Percentiles rank a stretch among this genome's conserved stretches.
phyloP scores from a whole-genome alignment of 2,888 invertebrate species.

The Philereme vetulata region DNA sequence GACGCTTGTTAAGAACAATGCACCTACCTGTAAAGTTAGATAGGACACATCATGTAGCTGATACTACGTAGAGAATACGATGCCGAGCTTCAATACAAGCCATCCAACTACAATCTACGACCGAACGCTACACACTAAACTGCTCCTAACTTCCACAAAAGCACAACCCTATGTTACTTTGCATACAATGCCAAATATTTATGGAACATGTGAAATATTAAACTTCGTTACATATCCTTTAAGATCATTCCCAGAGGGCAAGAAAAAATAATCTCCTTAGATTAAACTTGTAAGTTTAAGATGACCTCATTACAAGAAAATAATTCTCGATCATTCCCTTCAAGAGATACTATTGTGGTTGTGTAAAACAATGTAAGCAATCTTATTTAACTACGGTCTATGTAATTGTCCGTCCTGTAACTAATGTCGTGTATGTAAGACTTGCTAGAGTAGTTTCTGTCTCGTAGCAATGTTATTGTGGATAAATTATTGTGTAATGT shows the following conservation, averaged over 20 bases:
- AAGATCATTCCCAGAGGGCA: constrained; percentile 1
- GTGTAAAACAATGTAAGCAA: constrained; percentile 27
- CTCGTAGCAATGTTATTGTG: constrained; percentile 18
- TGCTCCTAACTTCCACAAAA: constrained; percentile 32
- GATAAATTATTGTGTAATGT: constrained; percentile 31
- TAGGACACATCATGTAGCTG: constrained; percentile 25
- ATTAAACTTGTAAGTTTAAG: constrained; percentile 23
- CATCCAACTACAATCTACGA: constrained; percentile 50
- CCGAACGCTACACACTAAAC: constrained; percentile 44
- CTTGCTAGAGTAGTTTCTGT: constrained; percentile 18
- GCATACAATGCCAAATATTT: constrained; percentile 4
- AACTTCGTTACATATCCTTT: neutral
- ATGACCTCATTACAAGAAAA: constrained; percentile 26
- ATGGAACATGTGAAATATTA: neutral
- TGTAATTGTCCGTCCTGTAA: constrained; percentile 31
- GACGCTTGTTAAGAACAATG: constrained; percentile 10
- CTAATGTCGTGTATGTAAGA: constrained; percentile 29
- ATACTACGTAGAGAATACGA: constrained; percentile 38
- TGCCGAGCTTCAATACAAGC: constrained; percentile 35
- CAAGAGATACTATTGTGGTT: constrained; percentile 29
- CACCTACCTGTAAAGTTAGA: neutral
- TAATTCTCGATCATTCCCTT: constrained; percentile 1
- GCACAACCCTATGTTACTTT: constrained; percentile 25
- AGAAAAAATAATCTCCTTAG: constrained; percentile 2
- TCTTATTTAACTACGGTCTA: constrained; percentile 35